These are phyloP conservation scores for Sphecodes monilicornis DNA, from an alignment of 2,888 invertebrate species.

Conservation along the genomic window DNA sequence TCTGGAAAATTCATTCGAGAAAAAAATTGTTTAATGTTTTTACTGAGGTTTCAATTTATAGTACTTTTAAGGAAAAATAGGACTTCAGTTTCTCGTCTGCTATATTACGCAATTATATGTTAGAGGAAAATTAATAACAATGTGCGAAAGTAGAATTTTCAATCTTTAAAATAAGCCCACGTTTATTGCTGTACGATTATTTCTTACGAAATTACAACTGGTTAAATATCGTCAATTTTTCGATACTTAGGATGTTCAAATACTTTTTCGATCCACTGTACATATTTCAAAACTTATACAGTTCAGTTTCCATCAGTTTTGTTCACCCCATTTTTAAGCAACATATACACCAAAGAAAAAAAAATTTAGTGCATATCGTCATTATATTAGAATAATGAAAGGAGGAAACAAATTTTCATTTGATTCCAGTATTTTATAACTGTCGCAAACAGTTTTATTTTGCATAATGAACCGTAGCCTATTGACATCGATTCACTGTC, in stretches of 20 bases:
- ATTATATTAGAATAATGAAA: background rate
- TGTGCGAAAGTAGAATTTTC: background rate
- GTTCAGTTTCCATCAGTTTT: no score
- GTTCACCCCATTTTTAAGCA: no score
- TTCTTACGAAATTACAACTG: background rate
- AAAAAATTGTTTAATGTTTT: background rate
- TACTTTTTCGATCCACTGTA: background rate
- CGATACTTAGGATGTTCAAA: no score
- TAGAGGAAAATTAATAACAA: accelerated
- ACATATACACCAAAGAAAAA: no score
- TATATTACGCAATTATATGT: background rate
- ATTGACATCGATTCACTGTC: background rate
- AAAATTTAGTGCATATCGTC: no score
- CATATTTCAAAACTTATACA: no score
- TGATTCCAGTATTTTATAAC: background rate
- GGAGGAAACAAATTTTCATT: background rate
- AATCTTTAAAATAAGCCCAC: background rate
- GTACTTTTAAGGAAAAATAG: background rate
- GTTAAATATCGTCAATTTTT: background rate
- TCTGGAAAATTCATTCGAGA: background rate
- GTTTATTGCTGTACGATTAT: background rate
- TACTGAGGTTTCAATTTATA: background rate
- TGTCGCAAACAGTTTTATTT: background rate
- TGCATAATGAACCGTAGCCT: background rate
- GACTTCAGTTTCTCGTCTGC: background rate